Percentiles rank a stretch among this genome's conserved stretches.
Evolutionary conservation across 2,888 invertebrate species (phyloP).

Genomic region (Octonoba sinensis): DNA sequence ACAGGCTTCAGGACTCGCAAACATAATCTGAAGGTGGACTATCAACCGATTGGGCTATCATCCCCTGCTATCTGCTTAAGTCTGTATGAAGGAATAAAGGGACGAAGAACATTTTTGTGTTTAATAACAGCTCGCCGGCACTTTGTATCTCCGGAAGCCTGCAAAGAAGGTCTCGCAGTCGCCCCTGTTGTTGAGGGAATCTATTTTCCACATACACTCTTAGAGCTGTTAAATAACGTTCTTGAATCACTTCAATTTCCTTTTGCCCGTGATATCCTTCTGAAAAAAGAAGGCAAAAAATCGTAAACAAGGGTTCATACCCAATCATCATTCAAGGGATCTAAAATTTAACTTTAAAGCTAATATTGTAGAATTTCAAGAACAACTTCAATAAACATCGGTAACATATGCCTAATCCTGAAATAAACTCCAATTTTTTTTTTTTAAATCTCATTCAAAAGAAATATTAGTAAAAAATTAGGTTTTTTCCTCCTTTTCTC

Average conservation of each 20-base stretch:
- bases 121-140: slow-evolving; percentile 92
- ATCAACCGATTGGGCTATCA: neutral
- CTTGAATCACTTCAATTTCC: slow-evolving; percentile 92
- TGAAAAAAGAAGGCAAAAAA: slow-evolving; percentile 22
- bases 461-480: no score
- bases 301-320: neutral
- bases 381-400: no score
- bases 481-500: no score
- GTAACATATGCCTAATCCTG: no score
- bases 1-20: no score
- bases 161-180: slow-evolving; percentile 89
- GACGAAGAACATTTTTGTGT: slow-evolving; percentile 99
- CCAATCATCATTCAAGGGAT: no score
- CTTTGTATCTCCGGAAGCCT: slow-evolving; percentile 96
- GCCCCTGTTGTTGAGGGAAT: slow-evolving; percentile 87
- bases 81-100: slow-evolving; percentile 91
- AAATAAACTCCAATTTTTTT: no score
- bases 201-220: slow-evolving; percentile 90
- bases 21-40: slow-evolving; percentile 9
- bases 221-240: slow-evolving; percentile 94
- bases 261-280: slow-evolving; percentile 66
- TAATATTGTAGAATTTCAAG: no score
- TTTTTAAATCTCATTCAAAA: no score
- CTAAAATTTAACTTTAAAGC: no score
- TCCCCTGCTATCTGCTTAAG: slow-evolving; percentile 48